Evolutionary conservation across 2,888 invertebrate species (phyloP).

Genomic region (Apodemia mormo): DNA sequence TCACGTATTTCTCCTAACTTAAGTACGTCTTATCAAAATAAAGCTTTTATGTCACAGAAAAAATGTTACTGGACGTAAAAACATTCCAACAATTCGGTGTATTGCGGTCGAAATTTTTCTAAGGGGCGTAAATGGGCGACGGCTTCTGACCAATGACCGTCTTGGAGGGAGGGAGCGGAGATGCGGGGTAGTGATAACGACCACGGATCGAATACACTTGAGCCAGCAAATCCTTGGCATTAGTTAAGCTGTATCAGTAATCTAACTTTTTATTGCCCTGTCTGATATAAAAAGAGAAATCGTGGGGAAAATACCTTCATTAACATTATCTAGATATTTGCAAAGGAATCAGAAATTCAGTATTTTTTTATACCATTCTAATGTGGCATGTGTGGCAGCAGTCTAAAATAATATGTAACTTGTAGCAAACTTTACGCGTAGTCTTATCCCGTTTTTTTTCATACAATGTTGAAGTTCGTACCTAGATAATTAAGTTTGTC

Average conservation of each 20-base stretch:
- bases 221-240: neutral
- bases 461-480: too few relatives aligned
- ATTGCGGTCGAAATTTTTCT: constrained; percentile 39
- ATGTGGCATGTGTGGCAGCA: too few relatives aligned
- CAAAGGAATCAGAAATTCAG: neutral
- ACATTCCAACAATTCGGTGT: constrained; percentile 25
- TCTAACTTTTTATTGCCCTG: constrained; percentile 5
- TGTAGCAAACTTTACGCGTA: too few relatives aligned
- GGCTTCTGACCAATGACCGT: constrained; percentile 63
- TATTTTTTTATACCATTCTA: too few relatives aligned
- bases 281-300: neutral
- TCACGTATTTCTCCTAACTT: too few relatives aligned
- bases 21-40: too few relatives aligned
- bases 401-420: too few relatives aligned
- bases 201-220: constrained; percentile 23
- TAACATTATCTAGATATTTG: neutral
- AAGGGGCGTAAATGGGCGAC: constrained; percentile 63
- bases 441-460: too few relatives aligned
- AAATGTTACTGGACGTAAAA: neutral
- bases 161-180: constrained; percentile 55
- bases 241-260: neutral
- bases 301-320: neutral
- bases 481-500: too few relatives aligned
- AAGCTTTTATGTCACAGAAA: neutral
- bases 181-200: constrained; percentile 51